A percentile compares a stretch with the other conserved stretches of the same genome.
These are phyloP conservation scores for Dicycla oo DNA, from an alignment of 2,888 invertebrate species.

Conservation along the genomic window DNA sequence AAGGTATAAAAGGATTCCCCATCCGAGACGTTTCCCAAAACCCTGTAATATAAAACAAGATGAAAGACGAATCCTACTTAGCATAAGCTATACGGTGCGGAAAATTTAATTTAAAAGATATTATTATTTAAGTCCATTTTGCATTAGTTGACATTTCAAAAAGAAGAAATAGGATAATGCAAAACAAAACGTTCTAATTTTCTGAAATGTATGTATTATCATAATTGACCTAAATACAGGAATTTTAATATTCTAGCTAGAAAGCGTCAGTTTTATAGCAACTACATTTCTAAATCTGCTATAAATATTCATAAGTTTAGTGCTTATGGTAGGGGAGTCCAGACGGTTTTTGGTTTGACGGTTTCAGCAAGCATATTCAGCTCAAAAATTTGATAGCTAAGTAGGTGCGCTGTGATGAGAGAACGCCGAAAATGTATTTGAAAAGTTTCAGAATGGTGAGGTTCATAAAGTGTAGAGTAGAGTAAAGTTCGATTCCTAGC, in stretches of 20 bases:
- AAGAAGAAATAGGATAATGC: constrained; percentile 57
- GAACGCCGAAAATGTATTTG: neutral
- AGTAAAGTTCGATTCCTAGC: neutral
- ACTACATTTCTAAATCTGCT: constrained; percentile 7
- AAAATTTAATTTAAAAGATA: constrained; percentile 71
- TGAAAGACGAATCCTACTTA: constrained; percentile 80
- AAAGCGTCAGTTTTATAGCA: constrained; percentile 7
- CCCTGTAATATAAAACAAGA: constrained; percentile 80
- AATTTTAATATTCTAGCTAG: neutral
- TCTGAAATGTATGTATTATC: constrained; percentile 1
- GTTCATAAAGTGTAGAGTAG: too few relatives aligned
- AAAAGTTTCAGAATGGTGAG: neutral
- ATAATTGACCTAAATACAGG: constrained; percentile 4
- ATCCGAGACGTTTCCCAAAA: constrained; percentile 67
- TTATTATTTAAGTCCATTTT: constrained; percentile 70
- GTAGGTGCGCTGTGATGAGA: neutral
- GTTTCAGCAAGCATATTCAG: constrained; percentile 1
- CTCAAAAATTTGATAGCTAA: neutral
- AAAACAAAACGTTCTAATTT: constrained; percentile 30
- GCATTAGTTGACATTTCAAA: constrained; percentile 71
- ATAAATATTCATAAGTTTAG: constrained; percentile 24
- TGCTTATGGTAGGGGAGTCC: neutral
- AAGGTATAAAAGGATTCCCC: constrained; percentile 65
- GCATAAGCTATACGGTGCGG: constrained; percentile 76
- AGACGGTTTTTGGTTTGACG: too few relatives aligned